Conservation (phyloP, 2,888 invertebrate species). For the Pachydiplax longipennis region DNA sequence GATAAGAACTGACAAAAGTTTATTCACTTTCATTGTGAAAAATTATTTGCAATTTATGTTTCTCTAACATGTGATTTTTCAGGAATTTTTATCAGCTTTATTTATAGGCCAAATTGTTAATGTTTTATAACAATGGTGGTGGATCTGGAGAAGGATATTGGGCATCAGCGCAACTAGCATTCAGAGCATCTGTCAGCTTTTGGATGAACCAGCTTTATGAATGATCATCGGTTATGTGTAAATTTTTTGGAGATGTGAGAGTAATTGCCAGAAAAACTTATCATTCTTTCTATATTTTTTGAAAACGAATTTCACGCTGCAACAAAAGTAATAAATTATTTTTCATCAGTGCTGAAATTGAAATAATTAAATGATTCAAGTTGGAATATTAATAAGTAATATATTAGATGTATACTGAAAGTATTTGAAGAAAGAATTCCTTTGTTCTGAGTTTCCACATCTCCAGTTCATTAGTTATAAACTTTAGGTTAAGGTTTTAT, state of each 20-base stretch:
- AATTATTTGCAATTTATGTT: background rate
- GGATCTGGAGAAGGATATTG: background rate
- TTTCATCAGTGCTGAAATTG: background rate
- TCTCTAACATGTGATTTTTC: background rate
- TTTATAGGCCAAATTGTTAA: background rate
- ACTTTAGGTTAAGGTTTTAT: background rate
- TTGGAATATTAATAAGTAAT: background rate
- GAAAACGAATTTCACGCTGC: background rate
- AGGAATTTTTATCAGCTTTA: background rate
- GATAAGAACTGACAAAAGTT: background rate
- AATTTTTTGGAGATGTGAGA: background rate
- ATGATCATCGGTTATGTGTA: background rate
- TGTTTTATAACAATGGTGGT: background rate
- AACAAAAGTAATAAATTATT: background rate
- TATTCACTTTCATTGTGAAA: background rate
- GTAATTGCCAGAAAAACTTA: background rate
- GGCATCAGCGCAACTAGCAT: background rate
- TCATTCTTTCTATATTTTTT: background rate
- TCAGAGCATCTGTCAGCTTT: background rate
- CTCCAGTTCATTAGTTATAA: background rate
- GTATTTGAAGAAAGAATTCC: too few species aligned
- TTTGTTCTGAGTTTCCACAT: background rate
- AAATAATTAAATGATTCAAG: background rate
- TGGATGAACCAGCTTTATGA: background rate
- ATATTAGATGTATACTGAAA: too few species aligned